Evolutionary conservation across 2,797 vertebrate genomes (phyloP), one percentile per base, ranked within the genome.

Genomic region (Chaenodraco wilsoni): DNA sequence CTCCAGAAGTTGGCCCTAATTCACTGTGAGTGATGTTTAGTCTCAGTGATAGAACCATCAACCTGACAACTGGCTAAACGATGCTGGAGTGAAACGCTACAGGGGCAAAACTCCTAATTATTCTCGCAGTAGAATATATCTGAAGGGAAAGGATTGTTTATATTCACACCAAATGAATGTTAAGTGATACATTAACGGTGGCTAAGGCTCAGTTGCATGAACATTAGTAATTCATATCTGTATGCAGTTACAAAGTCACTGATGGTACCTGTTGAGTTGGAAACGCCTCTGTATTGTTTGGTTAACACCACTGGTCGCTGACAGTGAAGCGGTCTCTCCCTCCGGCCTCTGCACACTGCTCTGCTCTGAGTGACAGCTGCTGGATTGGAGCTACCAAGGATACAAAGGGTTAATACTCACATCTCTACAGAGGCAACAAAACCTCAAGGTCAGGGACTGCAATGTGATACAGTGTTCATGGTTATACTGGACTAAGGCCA

Each of bases 181-280:
- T 60, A 3, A 6, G 15, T 49, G 31, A 48, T 16, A 23, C 17
- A 31, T 50, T 21, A 44, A 43, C 51, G 33, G 31, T 31, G 13
- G 5, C 44, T 21, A 16, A 56, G 15, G 4, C 40, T 46, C 9
- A 48, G 13, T 1, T 72, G 13, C 45, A 50, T 50, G 5, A 9
- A 23, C 8, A 54, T 15, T 37, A 37, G 33, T 37, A 15, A 52
- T 1, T 6, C 8, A 51, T 17, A 15, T 57, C 52, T 11, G 14
- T 37, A 37, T 37, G 51, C 11, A n/a, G 45, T 46, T 43, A 9
- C 4, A 61, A 17, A 59, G 33, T n/a, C 33, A 14, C 14, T 46
- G 4, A 21, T 19, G 21, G 56, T 87, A 93, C 91, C 88, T 91
- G 81, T 23, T 84, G 67, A 74, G 67, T 14, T 41, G 27, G 75